Evolutionary conservation across 2,888 invertebrate genomes (phyloP).

Genomic region (Catocala fraxini): DNA sequence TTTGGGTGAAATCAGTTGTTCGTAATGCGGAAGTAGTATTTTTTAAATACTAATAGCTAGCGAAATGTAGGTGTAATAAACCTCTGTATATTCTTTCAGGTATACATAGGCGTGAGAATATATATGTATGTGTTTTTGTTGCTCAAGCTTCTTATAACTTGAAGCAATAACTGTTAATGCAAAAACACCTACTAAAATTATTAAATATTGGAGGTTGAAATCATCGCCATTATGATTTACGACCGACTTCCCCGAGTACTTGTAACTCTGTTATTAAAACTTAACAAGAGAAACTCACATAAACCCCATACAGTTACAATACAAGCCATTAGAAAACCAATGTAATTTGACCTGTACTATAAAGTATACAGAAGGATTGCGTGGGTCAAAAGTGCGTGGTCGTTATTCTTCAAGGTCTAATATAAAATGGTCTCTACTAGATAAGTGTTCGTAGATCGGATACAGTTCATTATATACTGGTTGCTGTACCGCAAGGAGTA

Average conservation of each 20-base stretch:
- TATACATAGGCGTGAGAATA: no score
- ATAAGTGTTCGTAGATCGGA: slow-evolving; percentile 45
- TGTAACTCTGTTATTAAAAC: slow-evolving; percentile 62
- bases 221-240: slow-evolving; percentile 31
- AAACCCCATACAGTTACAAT: slow-evolving; percentile 63
- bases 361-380: slow-evolving; percentile 57
- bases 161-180: no score
- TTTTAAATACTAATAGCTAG: no score
- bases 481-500: slow-evolving; percentile 69
- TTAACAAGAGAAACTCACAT: slow-evolving; percentile 66
- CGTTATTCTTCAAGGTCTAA: slow-evolving; percentile 58
- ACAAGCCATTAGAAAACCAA: slow-evolving; percentile 56
- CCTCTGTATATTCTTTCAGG: no score
- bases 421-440: slow-evolving; percentile 52
- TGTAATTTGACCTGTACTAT: slow-evolving; percentile 58
- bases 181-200: background rate
- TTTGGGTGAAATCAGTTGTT: no score
- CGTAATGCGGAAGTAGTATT: no score
- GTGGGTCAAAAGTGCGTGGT: slow-evolving; percentile 65
- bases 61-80: no score
- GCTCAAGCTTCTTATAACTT: no score
- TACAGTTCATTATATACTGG: slow-evolving; percentile 61
- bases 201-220: slow-evolving; percentile 11
- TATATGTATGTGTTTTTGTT: no score
- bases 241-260: slow-evolving; percentile 22